Evolutionary conservation across 2,113 vertebrate genomes (phyloP).

Genomic region (Lepus americanus): DNA sequence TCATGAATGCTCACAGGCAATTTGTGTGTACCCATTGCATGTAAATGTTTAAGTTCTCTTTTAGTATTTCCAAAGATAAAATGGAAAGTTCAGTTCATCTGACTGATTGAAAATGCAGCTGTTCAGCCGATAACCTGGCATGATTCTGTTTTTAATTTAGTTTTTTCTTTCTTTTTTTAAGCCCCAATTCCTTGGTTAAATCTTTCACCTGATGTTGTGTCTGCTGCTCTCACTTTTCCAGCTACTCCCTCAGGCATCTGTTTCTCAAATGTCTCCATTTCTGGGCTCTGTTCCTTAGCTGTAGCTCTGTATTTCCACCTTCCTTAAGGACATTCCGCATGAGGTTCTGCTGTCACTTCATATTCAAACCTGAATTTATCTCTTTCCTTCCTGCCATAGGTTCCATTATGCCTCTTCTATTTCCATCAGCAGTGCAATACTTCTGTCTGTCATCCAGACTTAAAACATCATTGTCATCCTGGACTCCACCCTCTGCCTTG

Average conservation of each 20-base stretch:
- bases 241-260: not conserved
- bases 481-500: not conserved
- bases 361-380: conserved; percentile 27
- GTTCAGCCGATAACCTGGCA: not conserved
- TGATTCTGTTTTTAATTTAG: not conserved
- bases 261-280: not conserved
- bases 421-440: not conserved
- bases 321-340: not conserved
- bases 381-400: not conserved
- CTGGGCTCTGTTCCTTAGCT: not conserved
- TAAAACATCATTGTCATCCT: not conserved
- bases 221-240: not conserved
- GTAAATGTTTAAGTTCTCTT: not conserved
- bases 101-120: not conserved
- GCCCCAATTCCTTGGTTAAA: not conserved
- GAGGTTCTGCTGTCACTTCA: conserved; percentile 11
- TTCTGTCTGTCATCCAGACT: not conserved
- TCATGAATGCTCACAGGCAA: not conserved
- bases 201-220: not conserved
- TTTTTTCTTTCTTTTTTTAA: not conserved
- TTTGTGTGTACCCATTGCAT: not conserved
- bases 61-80: not conserved
- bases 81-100: not conserved
- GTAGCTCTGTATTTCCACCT: not conserved
- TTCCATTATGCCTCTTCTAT: not conserved